Evolutionary conservation across 2,888 invertebrate genomes (phyloP).

Genomic region (Drosophila hamatofila): DNA sequence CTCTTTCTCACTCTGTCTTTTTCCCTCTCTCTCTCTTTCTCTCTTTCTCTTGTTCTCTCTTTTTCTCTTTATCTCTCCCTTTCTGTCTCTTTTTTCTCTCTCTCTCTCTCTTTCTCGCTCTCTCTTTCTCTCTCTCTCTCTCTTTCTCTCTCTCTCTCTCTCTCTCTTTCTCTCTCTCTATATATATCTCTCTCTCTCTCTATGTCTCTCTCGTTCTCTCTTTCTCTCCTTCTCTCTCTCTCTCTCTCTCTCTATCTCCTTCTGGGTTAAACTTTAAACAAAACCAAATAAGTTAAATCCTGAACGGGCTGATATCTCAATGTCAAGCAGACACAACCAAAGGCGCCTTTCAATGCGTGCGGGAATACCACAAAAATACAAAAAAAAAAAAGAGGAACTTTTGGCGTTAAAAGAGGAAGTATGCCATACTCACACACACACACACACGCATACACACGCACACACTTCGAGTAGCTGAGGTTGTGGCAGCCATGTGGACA

Average conservation of each 20-base stretch:
- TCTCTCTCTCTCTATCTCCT: neutral
- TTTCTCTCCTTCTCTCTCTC: neutral
- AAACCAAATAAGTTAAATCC: conserved; percentile 30
- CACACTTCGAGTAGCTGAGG: conserved; percentile 28
- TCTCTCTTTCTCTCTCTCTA: too few species aligned
- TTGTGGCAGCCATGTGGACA: conserved; percentile 59
- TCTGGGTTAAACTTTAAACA: conserved; percentile 18
- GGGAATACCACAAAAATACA: conserved; percentile 26
- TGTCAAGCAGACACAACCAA: conserved; percentile 37
- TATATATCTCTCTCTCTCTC: too few species aligned
- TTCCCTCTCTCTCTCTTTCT: neutral
- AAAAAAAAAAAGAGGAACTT: conserved; percentile 19
- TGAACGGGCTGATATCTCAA: conserved; percentile 46
- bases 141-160: too few species aligned
- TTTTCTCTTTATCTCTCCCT: neutral
- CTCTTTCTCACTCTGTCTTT: neutral
- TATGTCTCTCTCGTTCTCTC: neutral
- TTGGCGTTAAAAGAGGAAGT: conserved; percentile 51
- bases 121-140: too few species aligned
- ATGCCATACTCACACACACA: conserved; percentile 10
- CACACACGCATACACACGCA: neutral
- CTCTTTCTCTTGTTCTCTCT: neutral
- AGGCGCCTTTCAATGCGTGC: conserved; percentile 39
- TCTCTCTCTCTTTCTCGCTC: too few species aligned
- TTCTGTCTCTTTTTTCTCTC: neutral